phyloP scores from a whole-genome alignment of 2,797 vertebrate genomes.

The Scleropages formosus region DNA sequence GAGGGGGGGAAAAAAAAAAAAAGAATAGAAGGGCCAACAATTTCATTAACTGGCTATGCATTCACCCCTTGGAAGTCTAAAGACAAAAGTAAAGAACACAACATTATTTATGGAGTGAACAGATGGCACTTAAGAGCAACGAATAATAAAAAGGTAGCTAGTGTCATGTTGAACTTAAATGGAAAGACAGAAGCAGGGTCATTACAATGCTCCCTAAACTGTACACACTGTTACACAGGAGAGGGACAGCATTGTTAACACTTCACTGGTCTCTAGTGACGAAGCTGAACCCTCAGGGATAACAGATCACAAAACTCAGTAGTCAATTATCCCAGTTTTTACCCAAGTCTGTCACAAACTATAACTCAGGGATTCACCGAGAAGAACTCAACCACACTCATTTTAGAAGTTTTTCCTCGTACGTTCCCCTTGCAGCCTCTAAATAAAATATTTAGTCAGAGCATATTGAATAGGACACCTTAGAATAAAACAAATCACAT shows the following conservation, averaged over 20 bases:
- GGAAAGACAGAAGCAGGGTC: background rate
- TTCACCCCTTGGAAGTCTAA: no score
- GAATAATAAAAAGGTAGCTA: no score
- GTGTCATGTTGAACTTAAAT: no score
- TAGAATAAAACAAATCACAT: no score
- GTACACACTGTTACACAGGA: constrained; percentile 23
- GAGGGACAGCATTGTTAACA: background rate
- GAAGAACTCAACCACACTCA: constrained; percentile 10
- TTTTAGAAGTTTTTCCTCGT: no score
- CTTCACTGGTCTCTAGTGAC: constrained; percentile 13
- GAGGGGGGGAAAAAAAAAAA: no score
- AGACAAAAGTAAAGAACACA: no score
- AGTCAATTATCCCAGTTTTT: background rate
- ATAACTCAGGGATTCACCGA: background rate
- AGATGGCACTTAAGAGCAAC: no score
- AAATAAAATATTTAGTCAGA: background rate
- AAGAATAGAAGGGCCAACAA: no score
- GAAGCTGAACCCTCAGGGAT: constrained; percentile 20
- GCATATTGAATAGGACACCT: background rate
- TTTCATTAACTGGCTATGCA: no score
- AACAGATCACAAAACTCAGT: background rate
- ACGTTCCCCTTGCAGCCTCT: background rate
- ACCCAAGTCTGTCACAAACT: background rate
- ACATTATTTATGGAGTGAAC: no score
- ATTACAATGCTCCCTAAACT: constrained; percentile 9